phyloP scores from a whole-genome alignment of 2,797 vertebrate species.

The Bufotes viridis region DNA sequence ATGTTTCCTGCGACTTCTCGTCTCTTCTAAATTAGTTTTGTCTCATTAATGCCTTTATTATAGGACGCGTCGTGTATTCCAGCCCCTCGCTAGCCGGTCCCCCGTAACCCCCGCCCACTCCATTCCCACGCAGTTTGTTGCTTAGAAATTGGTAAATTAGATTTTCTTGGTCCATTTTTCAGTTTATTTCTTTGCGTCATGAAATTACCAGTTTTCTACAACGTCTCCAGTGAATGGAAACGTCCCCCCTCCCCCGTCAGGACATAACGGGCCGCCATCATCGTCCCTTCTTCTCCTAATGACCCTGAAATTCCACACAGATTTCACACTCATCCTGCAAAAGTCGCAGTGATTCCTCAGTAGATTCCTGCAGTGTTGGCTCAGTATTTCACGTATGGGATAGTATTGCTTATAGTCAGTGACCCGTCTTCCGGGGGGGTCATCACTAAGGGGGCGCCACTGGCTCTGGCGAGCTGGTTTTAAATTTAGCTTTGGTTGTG shows the following conservation, averaged over 20 bases:
- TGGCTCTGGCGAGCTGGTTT: too few species aligned
- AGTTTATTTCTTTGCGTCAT: not conserved
- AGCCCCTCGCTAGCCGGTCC: not conserved
- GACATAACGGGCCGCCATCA: not conserved
- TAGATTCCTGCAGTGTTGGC: not conserved
- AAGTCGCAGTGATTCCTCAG: not conserved
- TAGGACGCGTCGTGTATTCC: not conserved
- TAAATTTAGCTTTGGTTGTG: too few species aligned
- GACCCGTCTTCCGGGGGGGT: not conserved
- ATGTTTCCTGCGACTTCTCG: not conserved
- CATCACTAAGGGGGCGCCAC: not conserved
- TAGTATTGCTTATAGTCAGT: not conserved
- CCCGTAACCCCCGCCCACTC: not conserved
- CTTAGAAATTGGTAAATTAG: not conserved
- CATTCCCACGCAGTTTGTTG: slow-evolving; percentile 8
- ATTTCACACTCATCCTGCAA: not conserved
- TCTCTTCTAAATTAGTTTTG: not conserved
- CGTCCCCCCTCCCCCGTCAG: not conserved
- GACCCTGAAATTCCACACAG: not conserved
- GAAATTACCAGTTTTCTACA: not conserved
- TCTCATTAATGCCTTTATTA: not conserved
- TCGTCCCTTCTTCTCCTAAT: not conserved
- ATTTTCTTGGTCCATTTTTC: not conserved
- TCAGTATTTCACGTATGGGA: not conserved
- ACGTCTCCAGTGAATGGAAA: not conserved